These are phyloP conservation scores for Drosophila pruinosa DNA, from an alignment of 1,140 invertebrate genomes.

Conservation along the genomic window DNA sequence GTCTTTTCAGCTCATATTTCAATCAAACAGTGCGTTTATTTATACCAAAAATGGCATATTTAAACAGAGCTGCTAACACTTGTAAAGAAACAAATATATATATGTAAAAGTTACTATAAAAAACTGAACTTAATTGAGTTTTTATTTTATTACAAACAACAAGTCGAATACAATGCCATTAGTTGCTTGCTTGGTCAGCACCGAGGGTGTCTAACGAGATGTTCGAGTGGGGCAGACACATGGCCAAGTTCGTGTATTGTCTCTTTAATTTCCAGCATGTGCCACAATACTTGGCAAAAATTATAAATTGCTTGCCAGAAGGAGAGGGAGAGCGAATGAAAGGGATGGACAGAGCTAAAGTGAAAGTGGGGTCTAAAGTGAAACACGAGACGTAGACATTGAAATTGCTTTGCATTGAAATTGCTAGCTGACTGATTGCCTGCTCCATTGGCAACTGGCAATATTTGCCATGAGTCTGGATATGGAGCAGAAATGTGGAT, in stretches of 20 bases:
- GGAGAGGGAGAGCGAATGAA: neutral
- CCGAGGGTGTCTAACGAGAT: too few relatives aligned
- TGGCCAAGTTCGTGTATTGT: slow-evolving; percentile 6
- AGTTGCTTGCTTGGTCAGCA: too few relatives aligned
- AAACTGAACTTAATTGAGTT: too few relatives aligned
- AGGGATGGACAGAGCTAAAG: too few relatives aligned
- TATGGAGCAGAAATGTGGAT: slow-evolving; percentile 8
- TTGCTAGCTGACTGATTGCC: slow-evolving; percentile 29
- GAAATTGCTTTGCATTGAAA: slow-evolving; percentile 80
- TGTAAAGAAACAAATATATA: too few relatives aligned
- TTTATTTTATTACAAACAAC: too few relatives aligned
- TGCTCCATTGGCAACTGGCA: neutral
- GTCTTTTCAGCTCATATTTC: too few relatives aligned
- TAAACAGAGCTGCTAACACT: too few relatives aligned
- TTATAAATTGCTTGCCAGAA: slow-evolving; percentile 25
- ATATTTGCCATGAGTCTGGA: neutral
- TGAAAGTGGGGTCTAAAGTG: slow-evolving; percentile 45
- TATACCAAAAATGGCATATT: too few relatives aligned
- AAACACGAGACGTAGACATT: slow-evolving; percentile 75
- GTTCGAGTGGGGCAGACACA: neutral
- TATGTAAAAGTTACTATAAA: too few relatives aligned
- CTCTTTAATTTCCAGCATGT: slow-evolving; percentile 24
- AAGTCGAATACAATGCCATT: too few relatives aligned
- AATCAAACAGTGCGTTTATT: too few relatives aligned
- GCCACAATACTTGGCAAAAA: slow-evolving; percentile 19